Evolutionary conservation across 2,113 vertebrate genomes (phyloP), one percentile per base, ranked within the genome.

Genomic region (Chrysochloris asiatica): DNA sequence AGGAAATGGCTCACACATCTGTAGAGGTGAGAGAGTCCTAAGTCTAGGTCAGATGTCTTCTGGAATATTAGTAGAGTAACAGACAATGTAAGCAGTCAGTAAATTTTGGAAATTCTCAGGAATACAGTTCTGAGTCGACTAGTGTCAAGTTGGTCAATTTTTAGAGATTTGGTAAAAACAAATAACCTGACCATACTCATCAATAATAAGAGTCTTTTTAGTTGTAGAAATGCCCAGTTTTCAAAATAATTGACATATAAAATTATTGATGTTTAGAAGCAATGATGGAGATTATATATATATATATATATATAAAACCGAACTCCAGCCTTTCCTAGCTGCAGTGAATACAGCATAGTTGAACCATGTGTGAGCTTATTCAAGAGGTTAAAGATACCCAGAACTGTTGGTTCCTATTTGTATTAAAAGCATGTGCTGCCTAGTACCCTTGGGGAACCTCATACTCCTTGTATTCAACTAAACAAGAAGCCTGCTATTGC

Each of bases 121-220:
- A 83, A 94, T 86, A 90, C 56, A 88, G 28, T 90, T 94, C 88
- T 93, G 47, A 94, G 79, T 59, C 4, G 65, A 65, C 85, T 75
- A 76, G 8, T 72, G 84, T 80, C 80, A 82, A 56, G 59, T 8
- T 80, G 80, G 21, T 36, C 80, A 47, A 47, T 80, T 92, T 75
- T 91, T 61, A 91, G 52, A 96, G 41, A 82, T 78, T 82, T 77
- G n/a, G 47, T 75, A 48, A 88, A 93, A 94, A 82, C 13, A 83
- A 75, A 81, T 8, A 85, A 88, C n/a, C 45, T 17, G 11, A 69
- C 59, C 67, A 72, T 77, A 77, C 17, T 59, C 10, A 45, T 50
- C 36, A 22, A 33, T 12, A 87, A 14, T 71, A 89, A 75, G 41
- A 88, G 50, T 52, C 79, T 75, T 91, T 88, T 56, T n/a, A 56